Evolutionary conservation across 2,113 vertebrate genomes (phyloP).

Genomic region (Actenoides lindsayi): DNA sequence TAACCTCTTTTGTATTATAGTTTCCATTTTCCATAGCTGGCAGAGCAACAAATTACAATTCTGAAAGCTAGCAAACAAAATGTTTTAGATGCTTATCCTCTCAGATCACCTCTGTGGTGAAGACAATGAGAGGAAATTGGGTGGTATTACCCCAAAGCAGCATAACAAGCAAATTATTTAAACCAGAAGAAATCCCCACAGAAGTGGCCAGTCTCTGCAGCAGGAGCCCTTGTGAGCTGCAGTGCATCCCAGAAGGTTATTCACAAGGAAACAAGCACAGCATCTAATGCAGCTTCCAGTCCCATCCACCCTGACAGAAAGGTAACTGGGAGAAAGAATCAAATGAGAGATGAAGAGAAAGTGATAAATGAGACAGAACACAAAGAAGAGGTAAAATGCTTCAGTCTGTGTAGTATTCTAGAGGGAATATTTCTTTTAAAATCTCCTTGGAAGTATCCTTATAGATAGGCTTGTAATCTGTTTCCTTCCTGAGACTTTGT

Average conservation of each 20-base stretch:
- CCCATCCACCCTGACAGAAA: neutral
- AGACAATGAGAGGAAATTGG: neutral
- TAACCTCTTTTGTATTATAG: constrained; percentile 16
- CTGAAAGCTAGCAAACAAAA: constrained; percentile 27
- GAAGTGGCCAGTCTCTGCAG: neutral
- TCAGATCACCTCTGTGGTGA: neutral
- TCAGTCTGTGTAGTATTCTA: neutral
- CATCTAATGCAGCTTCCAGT: neutral
- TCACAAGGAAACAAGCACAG: neutral
- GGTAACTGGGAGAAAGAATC: neutral
- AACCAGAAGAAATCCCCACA: neutral
- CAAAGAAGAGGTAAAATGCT: neutral
- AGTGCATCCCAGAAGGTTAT: neutral
- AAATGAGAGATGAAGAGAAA: neutral
- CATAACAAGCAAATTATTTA: neutral
- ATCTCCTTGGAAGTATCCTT: neutral
- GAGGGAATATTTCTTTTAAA: neutral
- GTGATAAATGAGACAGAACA: neutral
- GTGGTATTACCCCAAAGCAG: neutral
- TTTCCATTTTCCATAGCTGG: constrained; percentile 1
- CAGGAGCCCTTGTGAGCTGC: fast-evolving
- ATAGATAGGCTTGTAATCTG: neutral
- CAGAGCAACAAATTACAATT: constrained; percentile 21
- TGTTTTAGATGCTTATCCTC: neutral
- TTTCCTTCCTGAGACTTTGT: neutral